A percentile compares a stretch with the other conserved stretches of the same genome.
phyloP scores from a whole-genome alignment of 1,140 invertebrate species.

The Drosophila sp. region DNA sequence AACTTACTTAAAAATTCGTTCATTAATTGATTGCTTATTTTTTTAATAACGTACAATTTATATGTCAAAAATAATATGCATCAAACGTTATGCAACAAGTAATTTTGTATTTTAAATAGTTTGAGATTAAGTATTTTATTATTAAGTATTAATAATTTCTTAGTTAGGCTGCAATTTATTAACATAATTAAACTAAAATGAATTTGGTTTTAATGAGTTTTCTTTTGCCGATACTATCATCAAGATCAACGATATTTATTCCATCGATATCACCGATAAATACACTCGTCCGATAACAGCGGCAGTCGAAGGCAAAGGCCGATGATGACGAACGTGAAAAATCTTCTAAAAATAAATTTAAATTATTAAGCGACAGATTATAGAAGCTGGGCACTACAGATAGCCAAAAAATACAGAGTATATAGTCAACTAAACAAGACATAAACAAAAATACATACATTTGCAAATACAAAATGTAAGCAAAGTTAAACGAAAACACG shows the following conservation, averaged over 20 bases:
- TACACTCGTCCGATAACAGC: neutral
- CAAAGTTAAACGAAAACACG: constrained; percentile 48
- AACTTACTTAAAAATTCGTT: too few relatives aligned
- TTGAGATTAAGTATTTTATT: too few relatives aligned
- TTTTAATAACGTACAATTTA: too few relatives aligned
- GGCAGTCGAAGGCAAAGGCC: constrained; percentile 36
- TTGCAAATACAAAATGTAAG: constrained; percentile 43
- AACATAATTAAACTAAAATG: neutral
- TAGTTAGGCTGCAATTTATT: too few relatives aligned
- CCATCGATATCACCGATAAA: constrained; percentile 4
- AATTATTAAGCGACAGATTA: constrained; percentile 43
- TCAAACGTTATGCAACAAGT: too few relatives aligned
- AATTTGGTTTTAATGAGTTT: neutral
- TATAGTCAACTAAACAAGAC: constrained; percentile 44
- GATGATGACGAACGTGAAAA: constrained; percentile 57
- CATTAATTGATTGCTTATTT: too few relatives aligned
- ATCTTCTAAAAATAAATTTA: constrained; percentile 54
- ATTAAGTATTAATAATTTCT: too few relatives aligned
- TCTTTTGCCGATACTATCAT: constrained; percentile 25
- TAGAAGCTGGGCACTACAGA: constrained; percentile 39
- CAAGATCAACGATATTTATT: constrained; percentile 21
- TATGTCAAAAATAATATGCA: too few relatives aligned
- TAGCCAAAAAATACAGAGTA: constrained; percentile 48
- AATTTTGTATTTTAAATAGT: too few relatives aligned
- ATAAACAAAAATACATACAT: constrained; percentile 41